Evolutionary conservation across 2,113 vertebrate genomes (phyloP).

Genomic region (Toxotes jaculatrix): DNA sequence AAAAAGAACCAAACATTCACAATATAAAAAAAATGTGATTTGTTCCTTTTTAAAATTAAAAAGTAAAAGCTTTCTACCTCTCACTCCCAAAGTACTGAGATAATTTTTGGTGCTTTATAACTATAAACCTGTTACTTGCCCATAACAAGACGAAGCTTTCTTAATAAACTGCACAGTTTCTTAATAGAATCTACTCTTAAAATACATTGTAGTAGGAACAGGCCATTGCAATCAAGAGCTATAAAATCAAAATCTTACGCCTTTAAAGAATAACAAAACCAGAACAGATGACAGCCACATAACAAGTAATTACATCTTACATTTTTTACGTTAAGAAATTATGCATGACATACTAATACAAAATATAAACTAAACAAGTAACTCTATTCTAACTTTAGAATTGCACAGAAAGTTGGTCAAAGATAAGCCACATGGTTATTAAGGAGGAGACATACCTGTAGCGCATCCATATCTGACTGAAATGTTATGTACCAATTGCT

Average conservation of each 20-base stretch:
- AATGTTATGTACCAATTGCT: conserved; percentile 99
- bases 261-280: neutral
- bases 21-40: neutral
- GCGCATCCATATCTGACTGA: conserved; percentile 96
- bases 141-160: neutral
- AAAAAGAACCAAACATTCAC: neutral
- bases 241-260: too few species aligned
- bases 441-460: conserved; percentile 86
- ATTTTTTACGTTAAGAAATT: too few species aligned
- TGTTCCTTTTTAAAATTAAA: neutral
- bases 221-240: too few species aligned
- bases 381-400: too few species aligned
- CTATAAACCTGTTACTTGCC: neutral
- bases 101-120: neutral
- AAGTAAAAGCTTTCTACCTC: neutral
- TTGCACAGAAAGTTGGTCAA: neutral
- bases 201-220: neutral
- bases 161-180: neutral
- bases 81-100: neutral
- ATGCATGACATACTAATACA: too few species aligned
- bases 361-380: too few species aligned
- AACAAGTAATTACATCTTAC: neutral
- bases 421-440: neutral
- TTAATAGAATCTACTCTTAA: neutral
- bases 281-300: neutral